These are phyloP conservation scores for Agrilus cyanescens DNA, from an alignment of 2,888 invertebrate genomes.

Conservation along the genomic window DNA sequence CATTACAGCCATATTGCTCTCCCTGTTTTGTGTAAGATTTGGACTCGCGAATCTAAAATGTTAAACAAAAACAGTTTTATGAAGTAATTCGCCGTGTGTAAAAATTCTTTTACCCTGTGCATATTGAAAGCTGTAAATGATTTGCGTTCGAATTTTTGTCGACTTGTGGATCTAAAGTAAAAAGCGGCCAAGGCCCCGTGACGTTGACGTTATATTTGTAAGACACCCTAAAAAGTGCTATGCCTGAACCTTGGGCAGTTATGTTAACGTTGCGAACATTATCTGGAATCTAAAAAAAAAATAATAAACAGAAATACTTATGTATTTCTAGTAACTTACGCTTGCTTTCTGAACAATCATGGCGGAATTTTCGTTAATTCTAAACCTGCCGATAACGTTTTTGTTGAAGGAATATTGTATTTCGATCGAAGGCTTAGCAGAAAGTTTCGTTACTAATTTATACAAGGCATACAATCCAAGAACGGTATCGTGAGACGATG, in stretches of 20 bases:
- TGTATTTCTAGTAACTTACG: conserved; percentile 37
- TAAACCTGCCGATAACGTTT: conserved; percentile 46
- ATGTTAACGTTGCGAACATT: conserved; percentile 55
- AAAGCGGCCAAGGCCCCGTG: conserved; percentile 78
- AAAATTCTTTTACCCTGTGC: conserved; percentile 49
- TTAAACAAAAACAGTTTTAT: conserved; percentile 2
- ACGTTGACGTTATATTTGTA: conserved; percentile 77
- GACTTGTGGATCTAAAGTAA: conserved; percentile 74
- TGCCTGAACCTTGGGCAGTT: conserved; percentile 67
- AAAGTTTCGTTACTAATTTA: conserved; percentile 48
- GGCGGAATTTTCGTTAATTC: conserved; percentile 62
- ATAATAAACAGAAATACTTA: not conserved
- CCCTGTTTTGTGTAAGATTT: conserved; percentile 47
- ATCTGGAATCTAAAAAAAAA: conserved; percentile 35
- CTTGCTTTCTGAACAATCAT: conserved; percentile 72
- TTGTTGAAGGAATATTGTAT: conserved; percentile 29
- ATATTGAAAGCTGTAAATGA: conserved; percentile 70
- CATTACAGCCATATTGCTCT: conserved; percentile 83
- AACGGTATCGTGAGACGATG: conserved; percentile 66
- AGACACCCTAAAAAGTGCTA: conserved; percentile 65
- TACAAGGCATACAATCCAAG: conserved; percentile 61
- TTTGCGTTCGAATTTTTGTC: conserved; percentile 67
- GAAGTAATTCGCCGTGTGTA: not conserved
- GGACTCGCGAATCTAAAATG: conserved; percentile 48
- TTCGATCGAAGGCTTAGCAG: conserved; percentile 36